Conservation (phyloP, 2,797 vertebrate genomes). For the Philypnodon macrostomus region DNA sequence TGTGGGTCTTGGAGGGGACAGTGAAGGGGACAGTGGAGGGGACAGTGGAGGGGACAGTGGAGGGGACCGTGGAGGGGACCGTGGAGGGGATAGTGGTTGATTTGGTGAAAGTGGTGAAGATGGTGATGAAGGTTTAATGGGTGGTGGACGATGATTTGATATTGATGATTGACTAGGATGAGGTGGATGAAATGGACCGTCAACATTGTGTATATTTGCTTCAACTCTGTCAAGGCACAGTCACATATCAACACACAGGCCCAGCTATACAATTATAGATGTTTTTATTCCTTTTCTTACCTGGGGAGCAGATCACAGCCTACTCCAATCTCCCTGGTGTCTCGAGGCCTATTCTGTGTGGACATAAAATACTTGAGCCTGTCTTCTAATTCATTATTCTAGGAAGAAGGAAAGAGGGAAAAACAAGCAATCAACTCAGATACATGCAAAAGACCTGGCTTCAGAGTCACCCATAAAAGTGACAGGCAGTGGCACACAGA, state of each 20-base stretch:
- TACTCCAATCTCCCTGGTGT: conserved; percentile 87
- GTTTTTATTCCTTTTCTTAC: conserved; percentile 69
- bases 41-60: not conserved
- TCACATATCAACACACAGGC: conserved; percentile 44
- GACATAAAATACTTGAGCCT: conserved; percentile 92
- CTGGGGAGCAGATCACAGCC: conserved; percentile 85
- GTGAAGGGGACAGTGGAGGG: not conserved
- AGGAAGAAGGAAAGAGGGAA: conserved; percentile 74
- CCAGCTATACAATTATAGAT: not conserved
- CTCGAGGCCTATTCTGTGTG: conserved; percentile 80
- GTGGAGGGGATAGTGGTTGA: not conserved
- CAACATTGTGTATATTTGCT: conserved; percentile 36
- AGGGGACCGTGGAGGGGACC: not conserved
- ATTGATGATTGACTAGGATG: conserved; percentile 36
- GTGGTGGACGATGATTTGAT: conserved; percentile 15
- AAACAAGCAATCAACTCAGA: conserved; percentile 72
- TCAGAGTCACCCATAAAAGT: conserved; percentile 30
- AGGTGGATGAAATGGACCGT: conserved; percentile 27
- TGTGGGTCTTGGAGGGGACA: not conserved
- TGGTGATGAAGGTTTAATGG: conserved; percentile 7
- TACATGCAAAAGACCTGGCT: conserved; percentile 55
- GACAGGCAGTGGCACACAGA: conserved; percentile 23
- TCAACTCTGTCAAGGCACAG: conserved; percentile 61
- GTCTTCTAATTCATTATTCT: conserved; percentile 99
- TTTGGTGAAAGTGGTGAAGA: not conserved